These are phyloP conservation scores for Ditylenchus weischeri DNA, from an alignment of 2,888 invertebrate genomes.

Conservation along the genomic window DNA sequence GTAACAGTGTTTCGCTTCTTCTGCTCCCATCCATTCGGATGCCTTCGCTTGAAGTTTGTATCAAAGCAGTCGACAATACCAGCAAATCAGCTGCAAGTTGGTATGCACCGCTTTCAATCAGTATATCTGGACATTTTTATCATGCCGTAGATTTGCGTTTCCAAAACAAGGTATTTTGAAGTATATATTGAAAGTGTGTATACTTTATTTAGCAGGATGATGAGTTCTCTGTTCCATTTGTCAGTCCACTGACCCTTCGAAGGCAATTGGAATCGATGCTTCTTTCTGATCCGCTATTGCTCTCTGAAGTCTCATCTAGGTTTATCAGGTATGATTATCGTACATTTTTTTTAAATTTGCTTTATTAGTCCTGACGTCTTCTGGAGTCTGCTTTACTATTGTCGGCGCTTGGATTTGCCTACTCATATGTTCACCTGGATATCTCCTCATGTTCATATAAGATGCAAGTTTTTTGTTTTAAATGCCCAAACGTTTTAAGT, in stretches of 20 bases:
- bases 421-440: slow-evolving; percentile 70
- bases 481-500: slow-evolving; percentile 25
- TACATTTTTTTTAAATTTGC: slow-evolving; percentile 63
- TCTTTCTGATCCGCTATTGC: slow-evolving; percentile 72
- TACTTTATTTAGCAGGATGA: neutral
- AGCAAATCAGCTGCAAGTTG: slow-evolving; percentile 21
- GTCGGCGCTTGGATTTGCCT: slow-evolving; percentile 83
- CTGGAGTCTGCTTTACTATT: slow-evolving; percentile 96
- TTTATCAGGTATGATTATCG: slow-evolving; percentile 13
- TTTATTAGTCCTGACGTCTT: slow-evolving; percentile 77
- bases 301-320: slow-evolving; percentile 32
- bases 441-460: slow-evolving; percentile 42
- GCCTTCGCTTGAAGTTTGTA: slow-evolving; percentile 31
- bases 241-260: slow-evolving; percentile 90
- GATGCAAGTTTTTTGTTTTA: slow-evolving; percentile 44
- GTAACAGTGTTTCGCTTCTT: slow-evolving; percentile 73
- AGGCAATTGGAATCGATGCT: slow-evolving; percentile 94
- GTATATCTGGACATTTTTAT: neutral
- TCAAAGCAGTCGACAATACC: slow-evolving; percentile 13
- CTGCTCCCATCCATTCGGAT: slow-evolving; percentile 39
- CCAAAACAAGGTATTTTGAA: too few species aligned
- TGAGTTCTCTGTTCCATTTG: slow-evolving; percentile 71
- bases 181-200: too few species aligned
- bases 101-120: slow-evolving; percentile 19
- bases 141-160: neutral